These are phyloP conservation scores for Macquaria ambigua DNA, from an alignment of 2,113 vertebrate species.

Conservation along the genomic window DNA sequence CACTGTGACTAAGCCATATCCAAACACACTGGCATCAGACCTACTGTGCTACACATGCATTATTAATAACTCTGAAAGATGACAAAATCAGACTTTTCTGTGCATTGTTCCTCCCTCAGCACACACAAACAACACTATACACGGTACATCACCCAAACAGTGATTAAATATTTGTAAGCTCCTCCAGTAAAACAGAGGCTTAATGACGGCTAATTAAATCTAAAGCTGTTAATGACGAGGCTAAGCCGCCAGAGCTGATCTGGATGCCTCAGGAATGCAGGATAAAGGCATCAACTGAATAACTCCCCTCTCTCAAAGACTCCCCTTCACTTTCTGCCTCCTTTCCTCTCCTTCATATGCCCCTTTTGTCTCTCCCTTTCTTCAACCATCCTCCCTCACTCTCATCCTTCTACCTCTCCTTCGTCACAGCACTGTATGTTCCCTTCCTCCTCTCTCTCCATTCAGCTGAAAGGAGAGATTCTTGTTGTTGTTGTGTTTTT, in stretches of 20 bases:
- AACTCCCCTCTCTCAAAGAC: conserved; percentile 38
- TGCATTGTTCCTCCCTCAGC: background rate
- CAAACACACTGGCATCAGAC: background rate
- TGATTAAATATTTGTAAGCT: conserved; percentile 78
- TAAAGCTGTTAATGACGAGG: conserved; percentile 81
- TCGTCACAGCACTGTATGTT: conserved; percentile 27
- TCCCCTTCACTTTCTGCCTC: conserved; percentile 26
- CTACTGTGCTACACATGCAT: background rate
- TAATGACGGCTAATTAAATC: conserved; percentile 83
- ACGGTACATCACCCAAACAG: conserved; percentile 59
- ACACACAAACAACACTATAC: conserved; percentile 22
- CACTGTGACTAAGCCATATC: background rate
- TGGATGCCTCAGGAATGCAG: conserved; percentile 59
- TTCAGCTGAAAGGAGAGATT: conserved; percentile 39
- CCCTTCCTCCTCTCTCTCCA: conserved; percentile 6
- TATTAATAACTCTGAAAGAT: background rate
- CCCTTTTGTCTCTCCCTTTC: background rate
- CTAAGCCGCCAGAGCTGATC: conserved; percentile 72
- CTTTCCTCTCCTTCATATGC: background rate
- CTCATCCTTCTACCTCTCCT: conserved; percentile 10
- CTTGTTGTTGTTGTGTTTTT: conserved; percentile 29
- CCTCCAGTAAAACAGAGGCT: conserved; percentile 69
- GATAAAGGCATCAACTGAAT: conserved; percentile 50
- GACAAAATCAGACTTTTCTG: background rate
- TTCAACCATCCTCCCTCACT: conserved; percentile 3